Percentiles rank a stretch among this genome's conserved stretches.
Conservation (phyloP, 2,888 invertebrate genomes). For the Gari tellinella region DNA sequence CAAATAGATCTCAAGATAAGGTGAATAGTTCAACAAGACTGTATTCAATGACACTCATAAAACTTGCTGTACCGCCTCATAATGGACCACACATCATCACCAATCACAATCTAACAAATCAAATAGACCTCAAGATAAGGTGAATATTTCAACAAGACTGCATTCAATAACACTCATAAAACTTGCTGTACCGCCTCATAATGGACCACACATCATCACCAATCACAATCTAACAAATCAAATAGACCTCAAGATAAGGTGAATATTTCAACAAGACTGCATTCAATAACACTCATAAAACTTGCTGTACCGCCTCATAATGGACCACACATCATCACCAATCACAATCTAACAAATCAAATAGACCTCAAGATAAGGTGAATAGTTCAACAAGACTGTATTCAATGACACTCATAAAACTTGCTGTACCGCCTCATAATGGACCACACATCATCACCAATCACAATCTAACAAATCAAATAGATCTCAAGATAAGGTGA, state of each 20-base stretch:
- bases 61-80: slow-evolving; percentile 94
- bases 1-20: too few species aligned
- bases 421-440: slow-evolving; percentile 93
- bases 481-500: too few species aligned
- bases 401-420: slow-evolving; percentile 94
- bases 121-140: too few species aligned
- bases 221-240: slow-evolving; percentile 72
- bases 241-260: too few species aligned
- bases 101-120: slow-evolving; percentile 74
- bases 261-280: too few species aligned
- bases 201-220: slow-evolving; percentile 90
- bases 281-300: slow-evolving; percentile 95
- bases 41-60: too few species aligned
- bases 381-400: too few species aligned
- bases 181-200: slow-evolving; percentile 93
- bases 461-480: slow-evolving; percentile 69
- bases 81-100: slow-evolving; percentile 90
- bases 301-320: slow-evolving; percentile 93
- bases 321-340: slow-evolving; percentile 89
- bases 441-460: slow-evolving; percentile 89
- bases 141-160: too few species aligned
- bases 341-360: slow-evolving; percentile 72
- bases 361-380: too few species aligned
- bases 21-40: too few species aligned
- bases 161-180: too few species aligned